Conservation (phyloP, 1,140 invertebrate genomes). For the Drosophila orena region DNA sequence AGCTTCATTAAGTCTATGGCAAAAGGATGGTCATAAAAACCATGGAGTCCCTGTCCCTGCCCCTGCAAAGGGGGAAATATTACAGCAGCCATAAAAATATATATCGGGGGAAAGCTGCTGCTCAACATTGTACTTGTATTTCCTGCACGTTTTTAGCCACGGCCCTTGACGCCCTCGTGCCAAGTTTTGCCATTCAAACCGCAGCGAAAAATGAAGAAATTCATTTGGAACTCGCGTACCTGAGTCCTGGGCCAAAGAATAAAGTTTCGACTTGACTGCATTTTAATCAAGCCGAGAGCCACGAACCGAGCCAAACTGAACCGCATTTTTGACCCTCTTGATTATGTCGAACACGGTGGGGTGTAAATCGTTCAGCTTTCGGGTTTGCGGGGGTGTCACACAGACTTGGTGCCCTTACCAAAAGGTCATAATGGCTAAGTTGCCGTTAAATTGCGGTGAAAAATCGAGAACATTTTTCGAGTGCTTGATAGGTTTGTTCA, state of each 20-base stretch:
- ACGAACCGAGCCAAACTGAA: constrained; percentile 42
- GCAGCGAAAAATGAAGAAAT: constrained; percentile 58
- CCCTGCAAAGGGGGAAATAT: constrained; percentile 31
- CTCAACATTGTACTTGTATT: constrained; percentile 56
- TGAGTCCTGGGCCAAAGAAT: constrained; percentile 43
- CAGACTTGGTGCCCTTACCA: constrained; percentile 4
- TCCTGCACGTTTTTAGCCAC: constrained; percentile 61
- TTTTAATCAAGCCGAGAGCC: constrained; percentile 77
- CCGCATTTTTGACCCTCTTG: constrained; percentile 53
- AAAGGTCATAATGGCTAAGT: constrained; percentile 35
- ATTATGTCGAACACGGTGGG: constrained; percentile 30
- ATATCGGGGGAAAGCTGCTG: constrained; percentile 21
- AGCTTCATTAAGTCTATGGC: constrained; percentile 55
- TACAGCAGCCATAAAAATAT: constrained; percentile 61
- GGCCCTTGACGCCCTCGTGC: constrained; percentile 7
- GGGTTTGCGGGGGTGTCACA: not conserved
- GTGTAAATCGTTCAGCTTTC: constrained; percentile 40
- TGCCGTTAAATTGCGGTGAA: constrained; percentile 65
- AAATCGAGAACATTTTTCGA: constrained; percentile 42
- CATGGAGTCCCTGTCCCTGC: constrained; percentile 10
- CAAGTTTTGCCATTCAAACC: constrained; percentile 28
- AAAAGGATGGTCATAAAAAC: constrained; percentile 44
- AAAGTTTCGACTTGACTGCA: constrained; percentile 79
- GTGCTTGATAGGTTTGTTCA: constrained; percentile 6
- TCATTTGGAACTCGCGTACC: constrained; percentile 58